phyloP scores from a whole-genome alignment of 2,888 invertebrate genomes.

The Apotomis betuletana region DNA sequence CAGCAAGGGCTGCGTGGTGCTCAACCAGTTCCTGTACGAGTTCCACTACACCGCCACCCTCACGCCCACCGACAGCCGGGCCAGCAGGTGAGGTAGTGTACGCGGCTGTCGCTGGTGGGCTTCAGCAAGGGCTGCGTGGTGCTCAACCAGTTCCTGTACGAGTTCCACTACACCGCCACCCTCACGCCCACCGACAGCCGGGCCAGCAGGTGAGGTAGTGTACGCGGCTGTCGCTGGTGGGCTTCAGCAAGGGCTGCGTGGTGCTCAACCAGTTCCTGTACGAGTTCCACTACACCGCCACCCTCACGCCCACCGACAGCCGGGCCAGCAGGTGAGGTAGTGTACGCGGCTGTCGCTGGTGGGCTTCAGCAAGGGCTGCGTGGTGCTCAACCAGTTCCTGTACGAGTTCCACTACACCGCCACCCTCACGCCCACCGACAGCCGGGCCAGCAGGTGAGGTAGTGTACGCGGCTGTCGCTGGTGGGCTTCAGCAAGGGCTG shows the following conservation, averaged over 20 bases:
- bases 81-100: too few relatives aligned
- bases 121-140: conserved; percentile 78
- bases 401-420: conserved; percentile 90
- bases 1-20: conserved; percentile 93
- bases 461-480: conserved; percentile 62
- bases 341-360: conserved; percentile 74
- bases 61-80: background rate
- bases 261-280: conserved; percentile 95
- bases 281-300: conserved; percentile 88
- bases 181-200: conserved; percentile 62
- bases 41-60: conserved; percentile 85
- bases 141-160: conserved; percentile 90
- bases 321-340: too few relatives aligned
- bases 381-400: conserved; percentile 95
- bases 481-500: conserved; percentile 51
- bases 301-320: background rate
- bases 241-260: background rate
- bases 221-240: too few relatives aligned
- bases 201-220: too few relatives aligned
- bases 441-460: too few relatives aligned
- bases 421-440: too few relatives aligned
- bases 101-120: too few relatives aligned
- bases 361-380: conserved; percentile 97
- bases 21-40: conserved; percentile 95
- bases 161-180: conserved; percentile 85